Base-by-base conservation (phyloP, 2,888 invertebrate species). In the Hermaeophaga mercurialis region DNA sequence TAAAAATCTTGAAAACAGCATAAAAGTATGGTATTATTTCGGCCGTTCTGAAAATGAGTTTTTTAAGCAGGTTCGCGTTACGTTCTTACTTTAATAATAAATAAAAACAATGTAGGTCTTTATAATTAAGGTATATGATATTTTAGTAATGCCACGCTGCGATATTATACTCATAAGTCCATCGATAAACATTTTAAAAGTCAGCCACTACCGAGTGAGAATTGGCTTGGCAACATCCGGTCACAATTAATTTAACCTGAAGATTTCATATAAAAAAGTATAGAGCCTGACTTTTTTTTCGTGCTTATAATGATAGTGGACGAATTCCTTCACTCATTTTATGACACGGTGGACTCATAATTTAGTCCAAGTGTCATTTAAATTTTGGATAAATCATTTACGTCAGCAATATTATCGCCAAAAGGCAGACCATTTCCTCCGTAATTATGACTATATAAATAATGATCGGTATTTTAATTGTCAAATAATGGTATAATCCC, bases 141-240 rank as follows among this genome's bases (percentile, higher is more conserved):
- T 49, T 44, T 56, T 56, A 19, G 33, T 46, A 28, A 39, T 57
- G 43, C 53, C 44, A 46, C 19, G 26, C 28, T 36, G 33, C 45
- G 54, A 54, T 58, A 54, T 58, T 49, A 58, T 54, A 49, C 34
- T 31, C 31, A 28, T 44, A 45, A 36, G 45, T 54, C 45, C 28
- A 58, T 58, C 58, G 54, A 54, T 49, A 48, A 58, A 31, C 48
- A 47, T 43, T 48, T 58, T 53, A 39, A 54, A 38, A 49, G 11
- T 36, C 43, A 31, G 34, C 44, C 39, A 49, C 54, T 48, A 49
- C 26, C 45, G 31, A 54, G 38, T 49, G 46, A 49, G 44, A 49
- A 53, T 56, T 45, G 50, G 44, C 44, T 47, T 28, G 28, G 28
- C 34, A 48, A 45, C 53, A 45, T 58, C 57, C 57, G 53, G 33